Base-by-base conservation (phyloP, 2,113 vertebrate species). In the Apus apus region DNA sequence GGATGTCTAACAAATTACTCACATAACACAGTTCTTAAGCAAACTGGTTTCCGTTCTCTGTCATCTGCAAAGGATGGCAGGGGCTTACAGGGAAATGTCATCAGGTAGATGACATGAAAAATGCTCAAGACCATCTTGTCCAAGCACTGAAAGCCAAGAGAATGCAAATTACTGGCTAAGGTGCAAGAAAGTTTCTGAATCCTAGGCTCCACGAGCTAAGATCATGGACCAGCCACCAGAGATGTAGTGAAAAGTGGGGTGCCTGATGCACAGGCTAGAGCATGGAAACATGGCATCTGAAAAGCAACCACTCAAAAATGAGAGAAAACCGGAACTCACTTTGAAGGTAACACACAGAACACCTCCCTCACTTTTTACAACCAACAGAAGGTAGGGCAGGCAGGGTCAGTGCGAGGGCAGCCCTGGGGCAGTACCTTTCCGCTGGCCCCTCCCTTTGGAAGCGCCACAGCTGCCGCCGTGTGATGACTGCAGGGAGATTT, bases 351-450 rank as follows among this genome's bases (percentile, higher is more conserved):
- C 7, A 66, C 9, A 45, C 0, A 0, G 40, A 45, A 67, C 46
- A 64, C 14, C 7, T n/a, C 32, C 26, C 45, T 67, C n/a, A 14
- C 17, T 71, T 73, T 65, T 67, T 46, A 72, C 60, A 68, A 5
- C 58, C 72, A 79, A 38, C 6, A 72, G 66, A 94, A 58, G 0
- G 3, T 14, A 53, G 13, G 3, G 8, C 26, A 62, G 48, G 15
- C 34, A 77, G 60, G 65, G 43, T 22, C 19, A 29, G 34, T 22
- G 43, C 1, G 16, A 32, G 34, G 64, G 46, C 20, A 66, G 58
- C 18, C 23, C 56, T 5, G 2, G n/a, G 46, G 53, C 3, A 30
- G 50, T 97, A 99, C 99, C 98, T 99, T 98, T 98, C 90, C 97
- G 96, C 43, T 98, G 85, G 79, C 95, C 96, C 34, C 97, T 98